phyloP scores from a whole-genome alignment of 1,140 invertebrate genomes.

The Mactra quadrangularis region DNA sequence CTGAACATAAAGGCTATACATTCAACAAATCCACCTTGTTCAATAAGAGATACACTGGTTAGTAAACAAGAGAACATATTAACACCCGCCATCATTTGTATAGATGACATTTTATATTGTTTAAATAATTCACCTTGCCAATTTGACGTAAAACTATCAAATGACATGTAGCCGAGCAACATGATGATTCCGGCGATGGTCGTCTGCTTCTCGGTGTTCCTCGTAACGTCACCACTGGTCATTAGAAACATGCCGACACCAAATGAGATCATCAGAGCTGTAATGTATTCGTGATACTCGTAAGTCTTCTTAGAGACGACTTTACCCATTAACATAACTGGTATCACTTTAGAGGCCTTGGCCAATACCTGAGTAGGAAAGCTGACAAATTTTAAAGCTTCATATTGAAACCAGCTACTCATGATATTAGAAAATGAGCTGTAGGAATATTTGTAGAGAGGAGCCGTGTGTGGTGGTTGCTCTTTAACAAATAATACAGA shows the following conservation, averaged over 20 bases:
- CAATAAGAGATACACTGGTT: slow-evolving; percentile 93
- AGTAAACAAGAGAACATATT: slow-evolving; percentile 98
- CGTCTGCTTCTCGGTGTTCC: slow-evolving; percentile 88
- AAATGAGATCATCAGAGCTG: slow-evolving; percentile 93
- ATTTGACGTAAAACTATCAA: slow-evolving; percentile 99
- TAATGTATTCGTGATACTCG: slow-evolving; percentile 96
- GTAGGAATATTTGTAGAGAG: slow-evolving; percentile 98
- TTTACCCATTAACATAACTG: slow-evolving; percentile 99
- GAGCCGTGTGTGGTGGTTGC: slow-evolving; percentile 90
- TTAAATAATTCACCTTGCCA: slow-evolving; percentile 97
- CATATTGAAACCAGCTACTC: slow-evolving; percentile 99
- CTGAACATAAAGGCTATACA: slow-evolving; percentile 91
- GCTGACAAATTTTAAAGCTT: slow-evolving; percentile 98
- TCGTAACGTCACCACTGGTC: slow-evolving; percentile 78
- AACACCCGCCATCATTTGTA: slow-evolving; percentile 99
- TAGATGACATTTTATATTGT: slow-evolving; percentile 91
- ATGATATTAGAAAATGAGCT: slow-evolving; percentile 99
- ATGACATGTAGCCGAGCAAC: slow-evolving; percentile 94
- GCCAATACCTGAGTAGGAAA: slow-evolving; percentile 96
- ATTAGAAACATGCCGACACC: slow-evolving; percentile 97
- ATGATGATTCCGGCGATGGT: slow-evolving; percentile 94
- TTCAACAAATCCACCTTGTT: slow-evolving; percentile 92
- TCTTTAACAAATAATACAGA: slow-evolving; percentile 85
- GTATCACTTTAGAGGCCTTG: slow-evolving; percentile 87
- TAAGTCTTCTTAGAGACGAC: slow-evolving; percentile 95